These are phyloP conservation scores for Melanerpes aurifrons DNA, from an alignment of 2,113 vertebrate genomes.

Conservation along the genomic window DNA sequence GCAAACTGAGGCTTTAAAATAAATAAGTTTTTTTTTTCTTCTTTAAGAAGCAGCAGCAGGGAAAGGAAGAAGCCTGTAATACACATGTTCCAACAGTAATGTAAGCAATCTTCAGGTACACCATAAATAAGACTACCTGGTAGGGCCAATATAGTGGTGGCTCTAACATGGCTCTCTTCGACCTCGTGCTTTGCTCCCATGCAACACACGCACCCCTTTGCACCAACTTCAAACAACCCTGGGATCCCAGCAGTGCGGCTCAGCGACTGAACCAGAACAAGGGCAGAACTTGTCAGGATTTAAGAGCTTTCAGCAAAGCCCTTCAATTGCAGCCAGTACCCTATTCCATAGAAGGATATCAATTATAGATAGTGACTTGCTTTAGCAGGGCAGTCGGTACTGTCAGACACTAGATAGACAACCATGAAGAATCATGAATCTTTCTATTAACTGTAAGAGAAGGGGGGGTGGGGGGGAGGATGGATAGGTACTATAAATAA, in stretches of 20 bases:
- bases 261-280: slow-evolving; percentile 83
- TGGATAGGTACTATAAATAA: slow-evolving; percentile 83
- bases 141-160: not conserved
- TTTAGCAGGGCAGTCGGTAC: slow-evolving; percentile 87
- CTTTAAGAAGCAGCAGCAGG: not conserved
- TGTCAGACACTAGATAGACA: slow-evolving; percentile 97
- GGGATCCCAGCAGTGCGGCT: slow-evolving; percentile 76
- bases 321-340: slow-evolving; percentile 93
- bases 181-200: slow-evolving; percentile 73
- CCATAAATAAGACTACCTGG: slow-evolving; percentile 60
- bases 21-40: slow-evolving; percentile 30
- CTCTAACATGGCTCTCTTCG: slow-evolving; percentile 44
- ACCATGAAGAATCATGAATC: slow-evolving; percentile 95
- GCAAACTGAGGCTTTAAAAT: slow-evolving; percentile 63
- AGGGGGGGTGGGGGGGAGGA: slow-evolving; percentile 46
- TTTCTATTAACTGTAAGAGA: slow-evolving; percentile 94
- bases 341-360: slow-evolving; percentile 98
- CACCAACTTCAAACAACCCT: slow-evolving; percentile 78
- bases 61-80: not conserved
- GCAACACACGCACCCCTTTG: slow-evolving; percentile 64
- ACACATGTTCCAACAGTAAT: slow-evolving; percentile 12
- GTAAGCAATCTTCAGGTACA: slow-evolving; percentile 33
- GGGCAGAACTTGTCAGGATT: slow-evolving; percentile 96
- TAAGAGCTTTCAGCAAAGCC: slow-evolving; percentile 95
- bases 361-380: slow-evolving; percentile 99